Conservation (phyloP, 2,797 vertebrate genomes). For the Myotis findleyi region DNA sequence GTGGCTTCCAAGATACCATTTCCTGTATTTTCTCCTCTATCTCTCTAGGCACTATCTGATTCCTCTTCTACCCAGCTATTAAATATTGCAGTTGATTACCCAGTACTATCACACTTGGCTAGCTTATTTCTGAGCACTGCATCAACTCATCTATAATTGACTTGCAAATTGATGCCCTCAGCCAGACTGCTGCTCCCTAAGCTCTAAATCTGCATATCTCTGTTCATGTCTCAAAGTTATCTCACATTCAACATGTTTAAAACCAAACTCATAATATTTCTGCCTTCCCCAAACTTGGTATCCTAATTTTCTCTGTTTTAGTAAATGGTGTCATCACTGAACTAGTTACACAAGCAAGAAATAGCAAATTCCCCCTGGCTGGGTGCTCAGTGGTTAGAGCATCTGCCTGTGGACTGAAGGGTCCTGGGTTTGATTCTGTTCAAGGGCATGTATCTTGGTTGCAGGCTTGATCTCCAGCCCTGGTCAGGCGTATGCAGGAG, state of each 20-base stretch:
- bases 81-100: conserved; percentile 26
- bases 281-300: background rate
- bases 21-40: background rate
- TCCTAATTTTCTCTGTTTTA: background rate
- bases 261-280: background rate
- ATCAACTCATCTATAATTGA: conserved; percentile 41
- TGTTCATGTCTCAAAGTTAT: background rate
- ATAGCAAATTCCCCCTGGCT: background rate
- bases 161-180: conserved; percentile 25
- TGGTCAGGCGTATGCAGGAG: too few species aligned
- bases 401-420: too few species aligned
- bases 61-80: background rate
- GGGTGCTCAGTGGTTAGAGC: too few species aligned
- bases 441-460: too few species aligned
- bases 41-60: background rate
- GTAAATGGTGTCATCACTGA: background rate
- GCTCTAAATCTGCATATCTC: background rate
- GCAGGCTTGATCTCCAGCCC: too few species aligned
- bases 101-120: background rate
- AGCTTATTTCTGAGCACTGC: background rate
- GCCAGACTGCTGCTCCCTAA: background rate
- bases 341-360: background rate
- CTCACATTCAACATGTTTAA: background rate
- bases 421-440: too few species aligned
- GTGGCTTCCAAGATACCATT: background rate